Percentiles rank a stretch among this genome's conserved stretches.
These are phyloP conservation scores for Tachina lurida DNA, from an alignment of 2,888 invertebrate genomes.

Conservation along the genomic window DNA sequence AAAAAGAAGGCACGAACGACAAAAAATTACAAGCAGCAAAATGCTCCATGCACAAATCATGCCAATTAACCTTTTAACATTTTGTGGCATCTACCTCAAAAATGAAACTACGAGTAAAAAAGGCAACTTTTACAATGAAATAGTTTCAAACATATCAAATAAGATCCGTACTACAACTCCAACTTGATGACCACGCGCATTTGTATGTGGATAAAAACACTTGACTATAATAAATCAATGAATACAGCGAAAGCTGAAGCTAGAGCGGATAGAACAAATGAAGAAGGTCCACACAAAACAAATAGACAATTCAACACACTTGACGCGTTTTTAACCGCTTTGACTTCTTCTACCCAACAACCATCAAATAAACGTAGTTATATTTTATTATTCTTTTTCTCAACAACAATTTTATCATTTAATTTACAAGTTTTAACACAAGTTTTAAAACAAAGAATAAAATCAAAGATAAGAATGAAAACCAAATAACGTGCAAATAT, in stretches of 20 bases:
- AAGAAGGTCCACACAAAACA: slow-evolving; percentile 19
- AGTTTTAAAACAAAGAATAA: background rate
- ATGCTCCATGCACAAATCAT: slow-evolving; percentile 70
- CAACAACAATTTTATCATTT: slow-evolving; percentile 19
- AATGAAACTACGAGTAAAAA: background rate
- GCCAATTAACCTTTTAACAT: slow-evolving; percentile 74
- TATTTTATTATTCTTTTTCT: slow-evolving; percentile 25
- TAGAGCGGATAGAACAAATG: slow-evolving; percentile 52
- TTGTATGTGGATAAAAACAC: slow-evolving; percentile 30
- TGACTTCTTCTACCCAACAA: slow-evolving; percentile 45
- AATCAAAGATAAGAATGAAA: slow-evolving; percentile 7
- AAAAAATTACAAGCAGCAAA: slow-evolving; percentile 44
- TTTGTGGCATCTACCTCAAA: slow-evolving; percentile 55
- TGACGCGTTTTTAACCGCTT: slow-evolving; percentile 41
- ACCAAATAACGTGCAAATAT: slow-evolving; percentile 62
- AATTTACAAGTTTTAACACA: too few relatives aligned
- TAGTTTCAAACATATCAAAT: slow-evolving; percentile 43
- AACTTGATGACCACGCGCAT: slow-evolving; percentile 68
- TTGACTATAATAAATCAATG: slow-evolving; percentile 67
- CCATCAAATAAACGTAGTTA: slow-evolving; percentile 41
- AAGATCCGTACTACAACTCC: slow-evolving; percentile 15
- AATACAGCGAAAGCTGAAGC: slow-evolving; percentile 35
- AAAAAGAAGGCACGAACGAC: slow-evolving; percentile 55
- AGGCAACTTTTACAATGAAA: slow-evolving; percentile 63
- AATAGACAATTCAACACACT: slow-evolving; percentile 47